phyloP scores from a whole-genome alignment of 1,140 invertebrate species.

The Sitophilus oryzae region DNA sequence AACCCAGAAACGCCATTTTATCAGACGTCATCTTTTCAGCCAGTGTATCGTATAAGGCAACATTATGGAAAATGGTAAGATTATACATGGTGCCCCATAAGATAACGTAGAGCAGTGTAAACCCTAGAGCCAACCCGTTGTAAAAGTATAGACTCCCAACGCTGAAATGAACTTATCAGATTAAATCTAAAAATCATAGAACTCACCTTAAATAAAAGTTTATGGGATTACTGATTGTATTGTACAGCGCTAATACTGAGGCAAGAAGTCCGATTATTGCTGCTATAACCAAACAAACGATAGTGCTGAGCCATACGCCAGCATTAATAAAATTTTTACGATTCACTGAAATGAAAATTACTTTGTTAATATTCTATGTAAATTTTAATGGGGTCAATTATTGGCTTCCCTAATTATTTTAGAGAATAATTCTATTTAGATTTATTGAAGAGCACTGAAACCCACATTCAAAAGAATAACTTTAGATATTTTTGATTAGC shows the following conservation, averaged over 20 bases:
- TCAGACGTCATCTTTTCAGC: constrained; percentile 18
- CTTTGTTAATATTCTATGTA: neutral
- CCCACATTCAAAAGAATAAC: no score
- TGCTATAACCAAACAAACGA: constrained; percentile 32
- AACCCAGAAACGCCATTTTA: constrained; percentile 24
- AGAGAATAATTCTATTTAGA: no score
- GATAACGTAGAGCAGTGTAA: constrained; percentile 13
- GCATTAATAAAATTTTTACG: constrained; percentile 31
- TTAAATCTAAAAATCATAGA: neutral
- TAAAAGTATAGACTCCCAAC: constrained; percentile 19
- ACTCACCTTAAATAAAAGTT: constrained; percentile 28
- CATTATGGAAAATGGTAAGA: constrained; percentile 19
- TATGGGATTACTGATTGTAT: constrained; percentile 30
- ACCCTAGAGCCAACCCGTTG: constrained; percentile 12
- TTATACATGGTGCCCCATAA: constrained; percentile 23
- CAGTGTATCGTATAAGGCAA: constrained; percentile 19
- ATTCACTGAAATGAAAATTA: constrained; percentile 6
- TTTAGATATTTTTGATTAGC: no score
- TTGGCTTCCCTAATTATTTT: no score
- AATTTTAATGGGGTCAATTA: no score
- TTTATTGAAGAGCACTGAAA: no score
- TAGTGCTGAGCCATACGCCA: constrained; percentile 31
- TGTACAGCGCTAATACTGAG: constrained; percentile 30
- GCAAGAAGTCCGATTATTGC: constrained; percentile 25
- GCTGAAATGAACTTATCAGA: constrained; percentile 8